Base-by-base conservation (phyloP, 2,888 invertebrate genomes). In the Cataglyphis albicans region DNA sequence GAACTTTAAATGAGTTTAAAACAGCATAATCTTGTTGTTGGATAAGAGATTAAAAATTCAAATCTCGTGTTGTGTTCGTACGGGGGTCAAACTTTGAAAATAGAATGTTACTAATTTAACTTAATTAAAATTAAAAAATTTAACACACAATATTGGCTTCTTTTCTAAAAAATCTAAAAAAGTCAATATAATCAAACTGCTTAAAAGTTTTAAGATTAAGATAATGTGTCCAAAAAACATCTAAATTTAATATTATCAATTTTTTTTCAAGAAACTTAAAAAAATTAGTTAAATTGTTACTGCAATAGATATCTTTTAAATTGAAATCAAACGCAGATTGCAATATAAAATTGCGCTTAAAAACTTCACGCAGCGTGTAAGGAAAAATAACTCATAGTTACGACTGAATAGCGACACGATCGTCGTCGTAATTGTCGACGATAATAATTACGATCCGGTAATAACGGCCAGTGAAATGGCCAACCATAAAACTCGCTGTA, bases 401-500 rank as follows among this genome's bases (percentile, higher is more conserved):
- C 2, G 41, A 75, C 55, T 55, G 55, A 59, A 75, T 38, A 75
- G 25, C 35, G 25, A 67, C 38, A 38, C 25, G 52, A n/a, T 38
- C 25, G n/a, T 41, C 78, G n/a, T 41, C 68, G 5, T 70, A 5
- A 6, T 21, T 32, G 18, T 73, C 38, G 15, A 44, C 52, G 63
- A 78, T 80, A 80, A 88, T 88, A 88, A 88, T 86, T 88, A 88
- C 70, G 70, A 88, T 81, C 81, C 67, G 32, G 82, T 73, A 81
- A 81, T 88, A 88, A 88, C 75, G 83, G 74, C 78, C 72, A 61
- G 65, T 65, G 72, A 75, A 86, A 86, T 83, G 52, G 72, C 59
- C 68, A 55, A 64, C 70, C 67, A 70, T 64, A 44, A 68, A 68
- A 70, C 55, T 65, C 76, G 72, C 76, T 81, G 81, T 74, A 67